Evolutionary conservation across 2,113 vertebrate genomes (phyloP).

Genomic region (crab-eating macaque (Macaca fascicularis)): T2T-MFA8v1.1 NC_088378.1:155625001-155625500

Average conservation of each 20-base stretch:
- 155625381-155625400: background rate
- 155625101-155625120: conserved; percentile 89
- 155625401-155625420: background rate
- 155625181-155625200: conserved; percentile 90
- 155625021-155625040: conserved; percentile 85
- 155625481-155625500: background rate
- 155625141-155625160: conserved; percentile 97
- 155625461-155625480: background rate
- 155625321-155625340: conserved; percentile 18
- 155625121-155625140: conserved; percentile 97
- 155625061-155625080: conserved; percentile 98
- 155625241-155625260: conserved; percentile 85
- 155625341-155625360: conserved; percentile 23
- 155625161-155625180: conserved; percentile 98
- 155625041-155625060: conserved; percentile 93
- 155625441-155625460: background rate
- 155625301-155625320: conserved; percentile 53
- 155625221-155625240: background rate
- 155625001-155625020: conserved; percentile 96
- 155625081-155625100: conserved; percentile 94
- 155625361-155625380: background rate
- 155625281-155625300: conserved; percentile 98
- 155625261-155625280: conserved; percentile 94
- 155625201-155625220: conserved; percentile 73
- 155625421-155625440: background rate